Base-by-base conservation (phyloP, 1,140 invertebrate species). In the Panonychus citri region DNA sequence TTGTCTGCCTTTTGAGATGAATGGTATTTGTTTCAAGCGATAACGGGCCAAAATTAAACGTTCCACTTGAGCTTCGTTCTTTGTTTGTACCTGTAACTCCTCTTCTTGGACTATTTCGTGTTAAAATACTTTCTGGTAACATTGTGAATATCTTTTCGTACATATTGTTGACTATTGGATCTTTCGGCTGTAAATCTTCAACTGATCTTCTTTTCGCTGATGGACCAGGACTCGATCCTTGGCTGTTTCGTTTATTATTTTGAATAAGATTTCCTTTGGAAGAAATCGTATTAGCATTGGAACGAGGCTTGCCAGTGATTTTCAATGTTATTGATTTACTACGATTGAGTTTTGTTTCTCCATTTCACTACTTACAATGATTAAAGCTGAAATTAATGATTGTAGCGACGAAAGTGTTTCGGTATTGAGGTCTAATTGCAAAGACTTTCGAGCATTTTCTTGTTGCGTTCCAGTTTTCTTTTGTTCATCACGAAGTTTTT, bases 151-250 rank as follows among this genome's bases (percentile, higher is more conserved):
- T 21, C n/a, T 46, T 43, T 2, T 12, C 26, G 5, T 46, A 8
- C 26, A 21, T 57, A 17, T 24, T 37, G 37, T 46, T 39, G 21
- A 19, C 56, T 42, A 10, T 42, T 17, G 48, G 2, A 56, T 53
- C 19, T n/a, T 39, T 27, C 25, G 21, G 39, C n/a, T 52, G 42
- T 39, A 43, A 25, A 40, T 54, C n/a, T 39, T 25, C 55, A 50
- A 15, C 28, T 24, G 19, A 58, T 30, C 21, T 50, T 34, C 55
- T 37, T 7, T 51, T 53, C 34, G 56, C 24, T 10, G n/a, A 34
- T 24, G 59, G 59, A 15, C 59, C 15, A 39, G 56, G 12, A 46
- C 59, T 57, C 24, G 59, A 56, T 13, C n/a, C 10, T 39, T 34
- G n/a, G n/a, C 28, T 19, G 26, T 40, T 56, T 21, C 13, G 51